These are phyloP conservation scores for Peromyscus melanophrys DNA, from an alignment of 2,797 vertebrate genomes.

Conservation along the genomic window DNA sequence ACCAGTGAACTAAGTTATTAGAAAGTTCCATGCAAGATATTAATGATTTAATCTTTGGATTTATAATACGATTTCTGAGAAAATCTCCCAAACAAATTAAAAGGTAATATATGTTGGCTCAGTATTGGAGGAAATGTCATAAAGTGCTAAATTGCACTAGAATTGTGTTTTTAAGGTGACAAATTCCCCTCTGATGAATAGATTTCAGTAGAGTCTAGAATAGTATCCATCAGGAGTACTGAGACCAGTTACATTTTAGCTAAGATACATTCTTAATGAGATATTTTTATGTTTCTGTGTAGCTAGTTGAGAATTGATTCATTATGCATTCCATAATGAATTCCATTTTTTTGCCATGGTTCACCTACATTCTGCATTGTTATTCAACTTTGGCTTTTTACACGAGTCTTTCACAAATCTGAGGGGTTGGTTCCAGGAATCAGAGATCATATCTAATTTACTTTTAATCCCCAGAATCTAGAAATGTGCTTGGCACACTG, in stretches of 20 bases:
- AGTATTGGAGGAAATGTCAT: not conserved
- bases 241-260: not conserved
- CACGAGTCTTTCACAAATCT: constrained; percentile 35
- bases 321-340: no score
- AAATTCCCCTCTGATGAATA: not conserved
- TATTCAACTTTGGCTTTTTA: not conserved
- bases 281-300: not conserved
- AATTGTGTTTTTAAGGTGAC: not conserved
- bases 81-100: not conserved
- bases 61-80: not conserved
- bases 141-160: not conserved
- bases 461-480: not conserved
- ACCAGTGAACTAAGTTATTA: not conserved
- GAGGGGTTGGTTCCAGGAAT: constrained; percentile 27
- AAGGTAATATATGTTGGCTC: not conserved
- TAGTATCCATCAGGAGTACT: not conserved
- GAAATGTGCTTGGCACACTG: constrained; percentile 15
- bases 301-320: no score
- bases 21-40: not conserved
- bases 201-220: not conserved
- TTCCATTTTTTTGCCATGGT: not conserved
- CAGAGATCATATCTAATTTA: constrained; percentile 3
- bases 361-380: not conserved
- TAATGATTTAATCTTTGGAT: not conserved
- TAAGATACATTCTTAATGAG: not conserved